Conservation (phyloP, 2,113 vertebrate genomes). For the Gobius niger region DNA sequence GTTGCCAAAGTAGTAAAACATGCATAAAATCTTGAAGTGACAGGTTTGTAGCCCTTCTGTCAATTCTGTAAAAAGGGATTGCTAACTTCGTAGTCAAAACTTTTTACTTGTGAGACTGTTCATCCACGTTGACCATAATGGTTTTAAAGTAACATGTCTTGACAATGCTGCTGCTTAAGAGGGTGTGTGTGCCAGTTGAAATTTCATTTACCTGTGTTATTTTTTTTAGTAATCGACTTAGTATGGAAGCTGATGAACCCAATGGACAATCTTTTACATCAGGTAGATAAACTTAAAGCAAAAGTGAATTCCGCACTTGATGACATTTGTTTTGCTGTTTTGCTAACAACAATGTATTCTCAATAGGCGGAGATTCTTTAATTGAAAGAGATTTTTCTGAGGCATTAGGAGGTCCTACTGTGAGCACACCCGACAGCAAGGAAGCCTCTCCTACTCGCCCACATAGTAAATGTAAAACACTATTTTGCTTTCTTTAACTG, state of each 20-base stretch:
- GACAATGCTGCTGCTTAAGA: too few species aligned
- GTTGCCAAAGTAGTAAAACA: not conserved
- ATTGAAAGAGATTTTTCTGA: slow-evolving; percentile 95
- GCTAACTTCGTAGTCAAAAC: slow-evolving; percentile 15
- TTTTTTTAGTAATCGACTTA: slow-evolving; percentile 53
- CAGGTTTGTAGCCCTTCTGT: slow-evolving; percentile 3
- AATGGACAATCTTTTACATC: slow-evolving; percentile 89
- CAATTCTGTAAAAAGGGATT: slow-evolving; percentile 10
- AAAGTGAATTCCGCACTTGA: not conserved
- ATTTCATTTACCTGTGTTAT: not conserved
- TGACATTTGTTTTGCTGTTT: not conserved
- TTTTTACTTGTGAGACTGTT: not conserved
- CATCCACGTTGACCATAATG: too few species aligned
- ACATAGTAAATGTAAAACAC: slow-evolving; percentile 81
- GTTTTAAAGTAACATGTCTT: too few species aligned
- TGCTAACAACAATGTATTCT: slow-evolving; percentile 12
- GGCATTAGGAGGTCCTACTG: slow-evolving; percentile 85
- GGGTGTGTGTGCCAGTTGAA: not conserved
- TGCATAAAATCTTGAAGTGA: slow-evolving; percentile 11
- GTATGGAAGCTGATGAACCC: slow-evolving; percentile 94
- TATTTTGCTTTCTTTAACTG: not conserved
- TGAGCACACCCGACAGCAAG: slow-evolving; percentile 96
- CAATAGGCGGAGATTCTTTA: slow-evolving; percentile 87
- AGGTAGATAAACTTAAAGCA: slow-evolving; percentile 71
- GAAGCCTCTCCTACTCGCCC: slow-evolving; percentile 92